A percentile compares a stretch with the other conserved stretches of the same genome.
phyloP scores from a whole-genome alignment of 2,888 invertebrate genomes.

The Calameuta idolon region DNA sequence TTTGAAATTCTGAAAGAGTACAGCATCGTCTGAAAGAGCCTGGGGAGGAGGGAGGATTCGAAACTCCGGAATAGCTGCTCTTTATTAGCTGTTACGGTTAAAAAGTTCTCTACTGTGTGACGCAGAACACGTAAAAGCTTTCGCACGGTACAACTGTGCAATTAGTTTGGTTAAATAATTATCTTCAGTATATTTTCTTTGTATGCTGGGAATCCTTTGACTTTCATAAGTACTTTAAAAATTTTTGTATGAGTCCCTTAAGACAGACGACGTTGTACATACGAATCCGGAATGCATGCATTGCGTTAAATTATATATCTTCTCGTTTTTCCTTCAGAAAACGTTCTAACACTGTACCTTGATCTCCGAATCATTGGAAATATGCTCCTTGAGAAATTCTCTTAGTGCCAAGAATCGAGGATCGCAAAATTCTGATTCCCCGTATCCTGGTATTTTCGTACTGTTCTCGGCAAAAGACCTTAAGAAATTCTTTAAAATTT shows the following conservation, averaged over 20 bases:
- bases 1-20: neutral
- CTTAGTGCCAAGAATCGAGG: slow-evolving; percentile 46
- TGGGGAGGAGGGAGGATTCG: neutral
- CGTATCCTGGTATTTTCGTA: slow-evolving; percentile 45
- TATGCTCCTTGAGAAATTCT: slow-evolving; percentile 44
- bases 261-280: neutral
- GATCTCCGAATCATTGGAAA: slow-evolving; percentile 44
- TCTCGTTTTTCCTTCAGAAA: neutral
- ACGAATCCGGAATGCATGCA: neutral
- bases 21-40: neutral
- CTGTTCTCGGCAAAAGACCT: slow-evolving; percentile 37
- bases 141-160: neutral
- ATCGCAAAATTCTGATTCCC: slow-evolving; percentile 41
- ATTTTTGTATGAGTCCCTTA: neutral
- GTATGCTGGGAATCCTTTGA: neutral
- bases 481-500: slow-evolving; percentile 42
- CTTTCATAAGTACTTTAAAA: neutral
- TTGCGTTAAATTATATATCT: neutral
- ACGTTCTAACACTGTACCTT: slow-evolving; percentile 34
- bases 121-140: neutral
- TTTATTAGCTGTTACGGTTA: neutral
- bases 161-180: neutral
- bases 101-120: neutral
- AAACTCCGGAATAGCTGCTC: neutral
- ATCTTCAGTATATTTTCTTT: neutral